Base-by-base conservation (phyloP, 2,113 vertebrate genomes). In the Circaetus cinerascens region DNA sequence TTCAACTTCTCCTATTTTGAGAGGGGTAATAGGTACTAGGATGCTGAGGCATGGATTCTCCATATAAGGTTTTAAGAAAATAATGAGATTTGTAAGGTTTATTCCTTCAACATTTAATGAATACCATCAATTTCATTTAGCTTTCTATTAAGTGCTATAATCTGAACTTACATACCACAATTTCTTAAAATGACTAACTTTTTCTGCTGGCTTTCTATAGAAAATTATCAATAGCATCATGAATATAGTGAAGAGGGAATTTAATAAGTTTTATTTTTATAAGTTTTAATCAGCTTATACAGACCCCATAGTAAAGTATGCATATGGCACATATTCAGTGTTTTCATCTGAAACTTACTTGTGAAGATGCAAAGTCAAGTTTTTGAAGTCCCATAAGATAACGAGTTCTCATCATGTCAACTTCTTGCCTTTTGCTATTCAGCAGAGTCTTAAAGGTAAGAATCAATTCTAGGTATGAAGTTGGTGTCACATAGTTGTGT, bases 401-500 rank as follows among this genome's bases (percentile, higher is more conserved):
- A 55, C 99, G 98, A 95, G 97, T 98, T 90, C 93, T 99, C 77
- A 99, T 98, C 15, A 55, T 98, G 50, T 99, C 98, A 43, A 99
- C 98, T 91, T 99, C 99, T 11, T 97, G 97, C 87, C 99, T 98
- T 97, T 99, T 99, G 55, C 82, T 96, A 7, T 97, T 98, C 45
- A 99, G 97, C 40, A 99, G 97, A 3, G 97, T 82, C 96, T 99
- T 99, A 94, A 99, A 99, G 82, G 99, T 99, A 62, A 99, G 98
- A 72, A 99, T 99, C 80, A 99, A 89, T 46, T 99, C 99, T 5
- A 99, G 98, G 88, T 99, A 99, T 66, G 99, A 99, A 8, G 99
- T 98, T 32, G 99, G 99, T 2, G 99, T 99, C 64, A 99, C 99
- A 2, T 99, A 99, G 97, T 99, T 99, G 97, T 99, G 98, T 59